Conservation (phyloP, 2,888 invertebrate species). For the Homarus gammarus region DNA sequence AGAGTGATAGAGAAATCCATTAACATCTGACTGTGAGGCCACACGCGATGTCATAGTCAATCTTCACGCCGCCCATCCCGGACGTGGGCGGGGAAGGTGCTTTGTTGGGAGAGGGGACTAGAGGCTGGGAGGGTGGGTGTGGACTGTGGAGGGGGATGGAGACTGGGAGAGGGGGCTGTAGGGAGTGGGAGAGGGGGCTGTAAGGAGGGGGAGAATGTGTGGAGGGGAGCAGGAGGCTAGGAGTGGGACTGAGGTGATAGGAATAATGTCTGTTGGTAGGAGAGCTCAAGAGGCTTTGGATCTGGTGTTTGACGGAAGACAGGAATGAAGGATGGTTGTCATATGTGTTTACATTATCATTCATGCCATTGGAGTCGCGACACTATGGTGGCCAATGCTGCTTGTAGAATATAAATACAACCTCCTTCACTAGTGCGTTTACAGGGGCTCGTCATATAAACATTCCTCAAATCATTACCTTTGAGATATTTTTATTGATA, state of each 20-base stretch:
- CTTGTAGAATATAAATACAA: too few relatives aligned
- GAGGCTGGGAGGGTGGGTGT: neutral
- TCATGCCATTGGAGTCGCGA: too few relatives aligned
- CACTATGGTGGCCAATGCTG: too few relatives aligned
- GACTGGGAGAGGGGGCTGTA: neutral
- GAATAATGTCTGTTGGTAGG: neutral
- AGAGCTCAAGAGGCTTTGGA: neutral
- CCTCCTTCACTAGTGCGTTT: too few relatives aligned
- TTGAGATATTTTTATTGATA: too few relatives aligned
- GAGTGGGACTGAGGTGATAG: neutral
- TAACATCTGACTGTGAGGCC: constrained; percentile 25
- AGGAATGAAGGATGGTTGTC: too few relatives aligned
- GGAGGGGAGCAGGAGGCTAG: neutral
- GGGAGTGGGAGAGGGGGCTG: neutral
- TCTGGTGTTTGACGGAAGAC: too few relatives aligned
- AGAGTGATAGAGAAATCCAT: constrained; percentile 45
- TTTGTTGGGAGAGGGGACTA: neutral
- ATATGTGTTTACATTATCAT: too few relatives aligned
- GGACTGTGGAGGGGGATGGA: neutral
- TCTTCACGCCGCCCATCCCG: constrained; percentile 5
- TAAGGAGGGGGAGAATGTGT: neutral
- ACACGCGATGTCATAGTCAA: constrained; percentile 41
- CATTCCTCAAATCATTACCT: too few relatives aligned
- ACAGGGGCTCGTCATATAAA: too few relatives aligned
- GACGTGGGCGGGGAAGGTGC: constrained; percentile 4